These are phyloP conservation scores for Lucinisca nassula DNA, from an alignment of 2,888 invertebrate genomes.

Conservation along the genomic window DNA sequence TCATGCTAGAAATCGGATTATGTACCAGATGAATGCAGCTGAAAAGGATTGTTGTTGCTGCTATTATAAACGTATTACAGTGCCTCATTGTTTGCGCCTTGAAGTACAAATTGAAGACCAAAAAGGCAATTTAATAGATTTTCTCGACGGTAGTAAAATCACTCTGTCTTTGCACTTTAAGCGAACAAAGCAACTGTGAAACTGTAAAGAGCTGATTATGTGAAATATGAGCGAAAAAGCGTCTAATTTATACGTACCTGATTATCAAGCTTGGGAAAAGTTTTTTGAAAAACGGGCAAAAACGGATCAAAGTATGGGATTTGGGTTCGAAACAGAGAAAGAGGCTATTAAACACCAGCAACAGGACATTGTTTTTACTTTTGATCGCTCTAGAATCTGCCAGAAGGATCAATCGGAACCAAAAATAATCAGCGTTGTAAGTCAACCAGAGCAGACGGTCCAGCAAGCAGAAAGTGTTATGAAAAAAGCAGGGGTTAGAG, in stretches of 20 bases:
- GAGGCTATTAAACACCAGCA: not conserved
- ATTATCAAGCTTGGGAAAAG: not conserved
- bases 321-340: not conserved
- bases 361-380: not conserved
- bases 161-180: not conserved
- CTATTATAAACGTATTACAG: not conserved
- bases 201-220: no score
- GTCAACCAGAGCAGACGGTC: not conserved
- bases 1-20: not conserved
- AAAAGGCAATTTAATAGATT: not conserved
- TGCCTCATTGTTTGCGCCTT: not conserved
- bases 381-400: not conserved
- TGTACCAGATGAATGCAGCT: not conserved
- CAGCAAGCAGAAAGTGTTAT: conserved; percentile 3
- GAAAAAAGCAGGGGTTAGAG: not conserved
- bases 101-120: not conserved
- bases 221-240: no score
- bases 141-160: not conserved
- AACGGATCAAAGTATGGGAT: not conserved
- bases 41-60: not conserved
- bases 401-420: not conserved
- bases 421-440: not conserved
- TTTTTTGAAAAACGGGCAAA: not conserved
- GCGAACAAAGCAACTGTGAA: not conserved
- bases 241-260: no score